Conservation (phyloP, 2,888 invertebrate genomes). For the Ariolimax columbianus region DNA sequence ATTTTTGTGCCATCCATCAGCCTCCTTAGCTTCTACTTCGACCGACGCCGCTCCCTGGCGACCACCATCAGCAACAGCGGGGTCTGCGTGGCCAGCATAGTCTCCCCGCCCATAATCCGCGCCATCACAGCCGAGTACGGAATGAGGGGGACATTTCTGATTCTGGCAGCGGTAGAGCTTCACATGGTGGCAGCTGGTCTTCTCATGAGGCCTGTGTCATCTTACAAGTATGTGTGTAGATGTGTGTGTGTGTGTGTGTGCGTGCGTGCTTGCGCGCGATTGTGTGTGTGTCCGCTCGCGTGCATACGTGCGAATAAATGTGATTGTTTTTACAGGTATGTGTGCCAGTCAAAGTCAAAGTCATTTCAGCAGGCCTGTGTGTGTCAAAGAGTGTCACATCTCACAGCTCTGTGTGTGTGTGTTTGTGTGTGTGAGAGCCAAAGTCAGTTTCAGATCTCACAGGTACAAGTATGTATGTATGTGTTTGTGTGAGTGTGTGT, state of each 20-base stretch:
- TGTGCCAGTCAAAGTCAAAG: no score
- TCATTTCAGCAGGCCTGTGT: not conserved
- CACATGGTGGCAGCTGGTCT: conserved; percentile 44
- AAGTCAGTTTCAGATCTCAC: no score
- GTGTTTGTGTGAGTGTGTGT: no score
- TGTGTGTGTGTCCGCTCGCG: no score
- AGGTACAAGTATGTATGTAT: no score
- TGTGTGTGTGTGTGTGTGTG: no score
- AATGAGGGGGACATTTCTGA: conserved; percentile 45
- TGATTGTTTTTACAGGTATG: no score
- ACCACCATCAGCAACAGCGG: conserved; percentile 49
- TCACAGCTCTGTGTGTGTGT: no score
- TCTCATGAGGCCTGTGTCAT: conserved; percentile 49
- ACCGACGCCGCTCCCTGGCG: conserved; percentile 49
- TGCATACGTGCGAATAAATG: no score
- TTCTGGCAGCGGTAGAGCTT: conserved; percentile 42
- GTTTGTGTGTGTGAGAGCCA: no score
- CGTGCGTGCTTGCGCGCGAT: no score
- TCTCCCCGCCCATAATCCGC: conserved; percentile 47
- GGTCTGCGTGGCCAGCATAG: conserved; percentile 47
- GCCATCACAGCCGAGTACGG: conserved; percentile 39
- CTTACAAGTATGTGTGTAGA: conserved; percentile 20
- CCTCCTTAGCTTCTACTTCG: conserved; percentile 50
- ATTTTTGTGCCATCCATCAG: conserved; percentile 43
- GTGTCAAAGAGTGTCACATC: no score